Evolutionary conservation across 2,888 invertebrate species (phyloP), one percentile per base, ranked within the genome.

Genomic region (Schizotus pectinicornis): DNA sequence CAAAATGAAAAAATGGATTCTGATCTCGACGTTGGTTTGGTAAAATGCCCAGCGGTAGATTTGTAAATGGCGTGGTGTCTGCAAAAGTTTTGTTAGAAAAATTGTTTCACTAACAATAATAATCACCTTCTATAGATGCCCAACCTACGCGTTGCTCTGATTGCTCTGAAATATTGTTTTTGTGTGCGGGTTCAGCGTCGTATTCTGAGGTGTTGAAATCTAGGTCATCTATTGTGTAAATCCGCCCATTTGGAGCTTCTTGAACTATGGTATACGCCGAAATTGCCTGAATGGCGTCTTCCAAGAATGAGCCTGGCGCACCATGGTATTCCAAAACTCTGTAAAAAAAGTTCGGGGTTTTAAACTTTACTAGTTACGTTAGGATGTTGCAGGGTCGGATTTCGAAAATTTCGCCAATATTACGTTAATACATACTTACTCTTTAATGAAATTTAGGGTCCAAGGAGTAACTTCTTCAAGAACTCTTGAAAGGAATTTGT

Each of bases 21-120:
- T 31, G 41, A 13, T 37, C 42, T 22, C 36, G n/a, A 14, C 11
- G 31, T 59, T 74, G 72, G 59, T 68, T 58, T 7, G 71, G 68
- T 33, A 73, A 52, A 7, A 72, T 59, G 54, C 75, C 75, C 12
- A 74, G 57, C 9, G 75, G 74, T 14, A 68, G 67, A 37, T 64
- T 67, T 49, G 64, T 61, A 49, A 66, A 74, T 11, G 50, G 37
- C 11, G 60, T 55, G 7, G 66, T 67, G 63, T 74, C 74, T 75
- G 38, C 48, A 68, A 71, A 56, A 61, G 39, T 42, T 41, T 37
- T 7, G 30, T 49, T 32, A 30, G 12, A 42, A 51, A 55, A 14
- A 38, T 33, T 33, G 7, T 38, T 39, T 13, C 35, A 22, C 45
- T 43, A 31, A 35, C 45, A 34, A 6, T 42, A 9, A 14, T 3